Evolutionary conservation across 2,888 invertebrate species (phyloP).

Genomic region (Galerucella nymphaeae): DNA sequence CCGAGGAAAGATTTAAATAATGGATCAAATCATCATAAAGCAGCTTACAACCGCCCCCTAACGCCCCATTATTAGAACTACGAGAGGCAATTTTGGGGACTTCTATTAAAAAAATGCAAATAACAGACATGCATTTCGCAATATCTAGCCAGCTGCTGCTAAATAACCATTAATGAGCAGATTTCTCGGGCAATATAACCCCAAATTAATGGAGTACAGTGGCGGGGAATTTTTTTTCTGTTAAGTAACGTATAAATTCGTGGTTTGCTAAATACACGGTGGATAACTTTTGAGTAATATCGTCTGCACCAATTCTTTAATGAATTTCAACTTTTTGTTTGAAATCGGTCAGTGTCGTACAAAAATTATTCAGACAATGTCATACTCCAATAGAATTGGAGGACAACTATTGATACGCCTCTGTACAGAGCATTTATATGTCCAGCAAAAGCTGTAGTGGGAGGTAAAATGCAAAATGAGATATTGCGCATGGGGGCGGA

Average conservation of each 20-base stretch:
- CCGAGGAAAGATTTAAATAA: slow-evolving; percentile 10
- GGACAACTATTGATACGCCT: too few relatives aligned
- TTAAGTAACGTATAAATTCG: not conserved
- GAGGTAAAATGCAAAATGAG: too few relatives aligned
- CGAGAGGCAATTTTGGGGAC: slow-evolving; percentile 30
- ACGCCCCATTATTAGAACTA: slow-evolving; percentile 33
- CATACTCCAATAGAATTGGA: too few relatives aligned
- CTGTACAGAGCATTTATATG: too few relatives aligned
- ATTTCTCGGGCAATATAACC: slow-evolving; percentile 34
- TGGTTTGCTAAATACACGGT: too few relatives aligned
- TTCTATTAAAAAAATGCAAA: slow-evolving; percentile 41
- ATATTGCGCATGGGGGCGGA: too few relatives aligned
- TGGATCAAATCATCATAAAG: slow-evolving; percentile 20
- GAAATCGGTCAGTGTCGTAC: too few relatives aligned
- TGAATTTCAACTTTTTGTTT: too few relatives aligned
- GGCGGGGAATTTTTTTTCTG: not conserved
- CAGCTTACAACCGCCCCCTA: slow-evolving; percentile 14
- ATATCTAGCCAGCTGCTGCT: slow-evolving; percentile 33
- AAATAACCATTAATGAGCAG: slow-evolving; percentile 36
- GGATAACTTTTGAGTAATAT: too few relatives aligned
- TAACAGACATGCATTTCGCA: slow-evolving; percentile 18
- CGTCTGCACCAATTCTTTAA: too few relatives aligned
- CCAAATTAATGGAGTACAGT: slow-evolving; percentile 30
- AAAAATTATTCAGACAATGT: too few relatives aligned
- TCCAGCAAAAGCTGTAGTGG: too few relatives aligned